These are phyloP conservation scores for Tipula helvola DNA, from an alignment of 2,888 invertebrate species.

Conservation along the genomic window DNA sequence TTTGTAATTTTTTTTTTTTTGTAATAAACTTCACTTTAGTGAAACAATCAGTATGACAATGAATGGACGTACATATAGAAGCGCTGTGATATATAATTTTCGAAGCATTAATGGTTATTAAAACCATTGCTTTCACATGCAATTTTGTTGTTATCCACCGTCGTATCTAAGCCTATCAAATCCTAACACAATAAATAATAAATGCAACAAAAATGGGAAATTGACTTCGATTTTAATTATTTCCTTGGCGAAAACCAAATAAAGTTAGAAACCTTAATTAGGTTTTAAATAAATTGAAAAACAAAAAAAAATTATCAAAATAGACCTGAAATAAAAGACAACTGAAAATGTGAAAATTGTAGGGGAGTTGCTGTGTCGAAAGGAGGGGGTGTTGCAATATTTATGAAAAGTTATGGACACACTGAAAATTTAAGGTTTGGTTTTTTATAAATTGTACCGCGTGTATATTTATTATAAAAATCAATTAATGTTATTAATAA, in stretches of 20 bases:
- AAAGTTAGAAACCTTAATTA: background rate
- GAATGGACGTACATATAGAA: too few relatives aligned
- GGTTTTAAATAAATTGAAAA: background rate
- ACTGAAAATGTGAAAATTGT: background rate
- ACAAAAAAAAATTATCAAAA: background rate
- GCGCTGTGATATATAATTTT: too few relatives aligned
- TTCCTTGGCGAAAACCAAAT: background rate
- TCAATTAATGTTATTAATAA: background rate
- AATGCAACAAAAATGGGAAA: background rate
- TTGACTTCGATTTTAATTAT: background rate
- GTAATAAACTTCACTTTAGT: too few relatives aligned
- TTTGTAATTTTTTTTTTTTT: too few relatives aligned
- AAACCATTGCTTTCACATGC: too few relatives aligned
- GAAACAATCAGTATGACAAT: too few relatives aligned
- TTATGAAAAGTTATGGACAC: background rate
- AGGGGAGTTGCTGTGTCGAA: background rate
- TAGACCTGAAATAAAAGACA: background rate
- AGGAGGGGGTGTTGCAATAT: too few relatives aligned
- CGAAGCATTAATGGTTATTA: too few relatives aligned
- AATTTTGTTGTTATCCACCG: too few relatives aligned
- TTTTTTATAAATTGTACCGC: background rate
- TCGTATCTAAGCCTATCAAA: background rate
- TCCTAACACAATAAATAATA: background rate
- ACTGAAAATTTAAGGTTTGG: background rate
- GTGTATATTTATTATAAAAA: background rate